Base-by-base conservation (phyloP, 2,888 invertebrate genomes). In the Andrena bucephala region DNA sequence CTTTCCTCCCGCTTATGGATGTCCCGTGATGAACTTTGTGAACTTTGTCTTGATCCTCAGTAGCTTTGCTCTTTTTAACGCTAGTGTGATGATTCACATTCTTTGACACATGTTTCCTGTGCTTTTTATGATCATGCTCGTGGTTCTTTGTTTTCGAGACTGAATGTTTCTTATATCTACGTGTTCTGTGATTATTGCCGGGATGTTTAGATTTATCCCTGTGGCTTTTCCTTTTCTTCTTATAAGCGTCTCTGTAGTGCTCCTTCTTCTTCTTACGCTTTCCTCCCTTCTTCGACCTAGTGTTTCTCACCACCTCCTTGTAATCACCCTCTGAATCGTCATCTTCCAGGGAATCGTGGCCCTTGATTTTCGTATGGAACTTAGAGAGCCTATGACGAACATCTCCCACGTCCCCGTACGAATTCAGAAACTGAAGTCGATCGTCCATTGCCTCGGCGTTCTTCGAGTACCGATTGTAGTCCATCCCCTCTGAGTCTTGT, bases 161-260 rank as follows among this genome's bases (percentile, higher is more conserved):
- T 10, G 74, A 63, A 13, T 79, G 80, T 20, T 84, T 80, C n/a
- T 66, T 77, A 20, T 27, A 79, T 10, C 72, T 81, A 6, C 83
- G 76, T 33, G 83, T 77, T 48, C 85, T 60, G 3, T 8, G 70
- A 48, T 27, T 65, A 13, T 13, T 70, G 36, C 24, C 29, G 10
- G 68, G 42, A 33, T 65, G 33, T 6, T 67, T 74, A 7, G 66
- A 48, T 2, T 59, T 24, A 0, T 8, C 24, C 7, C 0, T 7
- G 8, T 27, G 54, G 10, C 16, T 36, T 54, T 62, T 42, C 52
- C 60, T 76, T 10, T 78, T 69, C n/a, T 60, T 60, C 20, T 16
- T 16, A 16, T 42, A 42, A 10, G 20, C 20, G 1, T 59, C 59
- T 4, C 27, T 10, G 8, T 36, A n/a, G 2, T 36, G 62, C 27